These are phyloP conservation scores for Periparus ater DNA, from an alignment of 2,797 vertebrate genomes.

Conservation along the genomic window DNA sequence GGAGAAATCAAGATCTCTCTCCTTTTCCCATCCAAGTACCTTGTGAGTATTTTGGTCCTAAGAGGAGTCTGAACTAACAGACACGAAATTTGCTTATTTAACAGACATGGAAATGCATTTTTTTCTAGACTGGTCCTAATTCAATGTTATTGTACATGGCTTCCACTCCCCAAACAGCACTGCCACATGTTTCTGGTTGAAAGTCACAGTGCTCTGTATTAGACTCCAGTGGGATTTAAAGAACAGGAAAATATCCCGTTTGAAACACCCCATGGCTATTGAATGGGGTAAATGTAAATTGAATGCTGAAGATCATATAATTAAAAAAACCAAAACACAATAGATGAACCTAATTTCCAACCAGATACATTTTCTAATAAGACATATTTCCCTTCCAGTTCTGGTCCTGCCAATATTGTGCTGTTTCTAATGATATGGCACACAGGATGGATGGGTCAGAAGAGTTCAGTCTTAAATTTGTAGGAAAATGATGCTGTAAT, in stretches of 20 bases:
- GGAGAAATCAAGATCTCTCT: neutral
- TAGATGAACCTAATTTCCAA: neutral
- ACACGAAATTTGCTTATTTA: neutral
- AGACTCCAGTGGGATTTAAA: slow-evolving; percentile 4
- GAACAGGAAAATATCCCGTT: slow-evolving; percentile 43
- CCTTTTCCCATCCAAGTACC: neutral
- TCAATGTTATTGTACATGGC: neutral
- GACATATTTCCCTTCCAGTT: neutral
- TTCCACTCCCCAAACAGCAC: neutral
- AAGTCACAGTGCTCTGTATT: neutral
- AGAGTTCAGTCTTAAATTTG: neutral
- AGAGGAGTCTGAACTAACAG: neutral
- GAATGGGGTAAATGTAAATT: neutral
- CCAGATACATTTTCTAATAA: neutral
- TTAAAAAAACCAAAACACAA: neutral
- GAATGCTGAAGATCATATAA: neutral
- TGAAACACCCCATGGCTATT: neutral
- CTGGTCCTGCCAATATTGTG: neutral
- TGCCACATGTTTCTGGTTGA: neutral
- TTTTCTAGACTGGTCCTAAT: neutral
- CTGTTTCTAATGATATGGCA: neutral
- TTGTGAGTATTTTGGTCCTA: neutral
- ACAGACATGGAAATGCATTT: neutral
- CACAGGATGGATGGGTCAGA: neutral
- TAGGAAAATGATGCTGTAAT: neutral